Evolutionary conservation across 2,888 invertebrate genomes (phyloP).

Genomic region (Marronus borbonicus): DNA sequence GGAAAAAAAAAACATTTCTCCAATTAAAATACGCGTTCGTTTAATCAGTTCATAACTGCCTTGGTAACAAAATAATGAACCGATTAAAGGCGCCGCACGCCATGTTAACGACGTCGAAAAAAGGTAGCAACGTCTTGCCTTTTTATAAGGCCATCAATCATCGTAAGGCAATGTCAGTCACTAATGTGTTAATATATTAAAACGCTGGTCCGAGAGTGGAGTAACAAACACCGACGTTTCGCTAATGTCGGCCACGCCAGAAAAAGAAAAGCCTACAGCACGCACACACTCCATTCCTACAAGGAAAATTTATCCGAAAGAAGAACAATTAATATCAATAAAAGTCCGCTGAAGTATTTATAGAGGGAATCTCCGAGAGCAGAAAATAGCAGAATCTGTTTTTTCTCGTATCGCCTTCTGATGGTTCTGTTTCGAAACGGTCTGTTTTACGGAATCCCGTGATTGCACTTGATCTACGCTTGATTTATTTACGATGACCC

Average conservation of each 20-base stretch:
- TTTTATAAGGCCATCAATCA: constrained; percentile 43
- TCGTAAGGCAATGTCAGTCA: constrained; percentile 38
- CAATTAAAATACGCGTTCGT: constrained; percentile 21
- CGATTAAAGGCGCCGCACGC: background rate
- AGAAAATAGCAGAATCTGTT: constrained; percentile 47
- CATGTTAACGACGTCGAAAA: constrained; percentile 28
- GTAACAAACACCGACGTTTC: constrained; percentile 36
- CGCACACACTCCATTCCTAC: constrained; percentile 47
- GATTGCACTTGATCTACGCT: too few species aligned
- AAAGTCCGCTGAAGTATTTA: constrained; percentile 55
- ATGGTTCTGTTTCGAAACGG: background rate
- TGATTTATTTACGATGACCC: too few species aligned
- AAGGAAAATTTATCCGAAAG: constrained; percentile 50
- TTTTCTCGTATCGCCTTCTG: background rate
- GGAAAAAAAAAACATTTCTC: background rate
- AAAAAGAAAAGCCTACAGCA: constrained; percentile 50
- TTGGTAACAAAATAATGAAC: constrained; percentile 30
- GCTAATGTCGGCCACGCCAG: constrained; percentile 42
- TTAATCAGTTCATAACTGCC: constrained; percentile 12
- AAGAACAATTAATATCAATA: constrained; percentile 58
- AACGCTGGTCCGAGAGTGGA: constrained; percentile 5
- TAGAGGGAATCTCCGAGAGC: constrained; percentile 38
- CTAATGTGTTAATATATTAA: constrained; percentile 47
- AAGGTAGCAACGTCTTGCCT: constrained; percentile 9
- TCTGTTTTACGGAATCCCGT: background rate